phyloP scores from a whole-genome alignment of 2,888 invertebrate genomes.

The Ectemnius cavifrons region DNA sequence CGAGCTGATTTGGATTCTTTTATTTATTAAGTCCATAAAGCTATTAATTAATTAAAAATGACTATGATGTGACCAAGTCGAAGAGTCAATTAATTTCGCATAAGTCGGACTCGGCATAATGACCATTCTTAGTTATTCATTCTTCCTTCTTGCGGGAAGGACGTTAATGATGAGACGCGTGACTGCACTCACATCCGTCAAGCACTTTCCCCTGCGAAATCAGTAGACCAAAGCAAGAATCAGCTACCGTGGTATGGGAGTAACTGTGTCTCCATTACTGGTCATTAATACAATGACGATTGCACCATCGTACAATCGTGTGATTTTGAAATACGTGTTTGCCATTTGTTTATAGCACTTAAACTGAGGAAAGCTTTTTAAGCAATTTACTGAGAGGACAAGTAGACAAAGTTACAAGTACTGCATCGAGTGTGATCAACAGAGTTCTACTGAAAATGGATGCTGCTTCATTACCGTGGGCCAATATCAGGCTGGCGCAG shows the following conservation, averaged over 20 bases:
- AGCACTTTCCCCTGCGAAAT: constrained; percentile 67
- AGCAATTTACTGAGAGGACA: neutral
- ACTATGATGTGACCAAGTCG: too few relatives aligned
- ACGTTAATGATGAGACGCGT: constrained; percentile 41
- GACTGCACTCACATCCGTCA: constrained; percentile 52
- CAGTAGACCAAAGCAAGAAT: constrained; percentile 66
- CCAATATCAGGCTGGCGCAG: constrained; percentile 30
- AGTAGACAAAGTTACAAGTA: neutral
- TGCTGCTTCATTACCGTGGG: constrained; percentile 45
- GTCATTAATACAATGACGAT: constrained; percentile 27
- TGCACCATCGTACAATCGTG: too few relatives aligned
- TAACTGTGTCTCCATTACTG: constrained; percentile 48
- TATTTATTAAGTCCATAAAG: too few relatives aligned
- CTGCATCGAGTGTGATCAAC: constrained; percentile 25
- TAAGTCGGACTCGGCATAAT: too few relatives aligned
- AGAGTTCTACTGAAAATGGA: constrained; percentile 27
- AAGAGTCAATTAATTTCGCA: too few relatives aligned
- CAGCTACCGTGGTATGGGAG: constrained; percentile 52
- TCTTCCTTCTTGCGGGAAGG: constrained; percentile 2
- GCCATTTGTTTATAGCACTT: neutral
- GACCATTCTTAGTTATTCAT: too few relatives aligned
- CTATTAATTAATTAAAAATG: too few relatives aligned
- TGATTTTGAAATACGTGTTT: too few relatives aligned
- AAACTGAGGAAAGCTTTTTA: neutral
- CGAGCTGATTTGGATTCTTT: too few relatives aligned